These are phyloP conservation scores for Drosophila mayri DNA, from an alignment of 1,140 invertebrate species.

Conservation along the genomic window DNA sequence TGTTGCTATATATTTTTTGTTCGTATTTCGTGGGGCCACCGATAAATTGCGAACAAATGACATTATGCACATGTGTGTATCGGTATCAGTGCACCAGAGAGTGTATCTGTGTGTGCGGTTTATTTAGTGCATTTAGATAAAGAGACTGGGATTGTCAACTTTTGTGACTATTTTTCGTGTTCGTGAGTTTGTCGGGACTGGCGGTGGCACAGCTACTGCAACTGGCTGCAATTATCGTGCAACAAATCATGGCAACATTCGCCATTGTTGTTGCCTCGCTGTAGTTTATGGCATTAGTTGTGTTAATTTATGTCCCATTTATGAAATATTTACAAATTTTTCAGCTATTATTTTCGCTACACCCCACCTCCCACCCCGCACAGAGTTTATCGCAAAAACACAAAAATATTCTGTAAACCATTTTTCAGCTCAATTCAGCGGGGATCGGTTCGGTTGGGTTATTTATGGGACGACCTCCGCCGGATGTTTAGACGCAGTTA, in stretches of 20 bases:
- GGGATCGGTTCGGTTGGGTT: slow-evolving; percentile 52
- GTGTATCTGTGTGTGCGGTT: slow-evolving; percentile 40
- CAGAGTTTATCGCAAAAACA: slow-evolving; percentile 52
- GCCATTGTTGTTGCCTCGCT: slow-evolving; percentile 39
- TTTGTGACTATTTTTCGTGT: slow-evolving; percentile 54
- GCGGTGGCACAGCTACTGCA: slow-evolving; percentile 44
- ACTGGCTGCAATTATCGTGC: slow-evolving; percentile 77
- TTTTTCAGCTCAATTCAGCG: slow-evolving; percentile 46
- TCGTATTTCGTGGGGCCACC: slow-evolving; percentile 26
- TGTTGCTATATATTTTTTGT: slow-evolving; percentile 40
- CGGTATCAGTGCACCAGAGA: slow-evolving; percentile 28
- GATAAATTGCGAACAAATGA: slow-evolving; percentile 71
- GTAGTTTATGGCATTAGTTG: slow-evolving; percentile 73
- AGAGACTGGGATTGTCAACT: slow-evolving; percentile 74
- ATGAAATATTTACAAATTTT: slow-evolving; percentile 81
- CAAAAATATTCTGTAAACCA: slow-evolving; percentile 59
- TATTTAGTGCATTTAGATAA: slow-evolving; percentile 81
- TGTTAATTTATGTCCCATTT: slow-evolving; percentile 82
- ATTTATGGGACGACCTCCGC: slow-evolving; percentile 75
- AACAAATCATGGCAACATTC: slow-evolving; percentile 72
- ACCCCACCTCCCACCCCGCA: slow-evolving; percentile 28
- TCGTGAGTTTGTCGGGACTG: slow-evolving; percentile 37
- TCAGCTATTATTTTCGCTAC: slow-evolving; percentile 63
- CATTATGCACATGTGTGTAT: slow-evolving; percentile 56
- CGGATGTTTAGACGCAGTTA: slow-evolving; percentile 78